These are phyloP conservation scores for Ctenodactylus gundi DNA, from an alignment of 2,113 vertebrate genomes.

Conservation along the genomic window DNA sequence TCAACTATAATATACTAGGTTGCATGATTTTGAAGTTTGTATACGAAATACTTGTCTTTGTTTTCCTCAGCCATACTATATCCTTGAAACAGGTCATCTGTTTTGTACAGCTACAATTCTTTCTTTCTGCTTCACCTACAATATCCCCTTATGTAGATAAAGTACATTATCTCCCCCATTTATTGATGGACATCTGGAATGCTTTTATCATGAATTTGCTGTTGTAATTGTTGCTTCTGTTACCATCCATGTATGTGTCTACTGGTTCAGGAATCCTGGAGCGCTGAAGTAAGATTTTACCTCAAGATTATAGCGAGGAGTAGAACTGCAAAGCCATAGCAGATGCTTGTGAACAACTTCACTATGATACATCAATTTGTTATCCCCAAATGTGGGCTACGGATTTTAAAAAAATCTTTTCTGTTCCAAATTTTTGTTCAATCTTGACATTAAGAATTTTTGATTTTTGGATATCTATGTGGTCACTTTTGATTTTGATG, in stretches of 20 bases:
- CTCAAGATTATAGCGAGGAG: not conserved
- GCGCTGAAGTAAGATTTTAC: not conserved
- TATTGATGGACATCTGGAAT: not conserved
- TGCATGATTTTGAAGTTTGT: not conserved
- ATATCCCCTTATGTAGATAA: not conserved
- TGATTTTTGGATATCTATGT: not conserved
- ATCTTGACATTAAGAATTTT: not conserved
- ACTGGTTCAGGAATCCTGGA: not conserved
- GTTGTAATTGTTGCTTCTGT: not conserved
- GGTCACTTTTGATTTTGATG: slow-evolving; percentile 5
- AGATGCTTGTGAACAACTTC: not conserved
- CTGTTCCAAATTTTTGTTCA: not conserved
- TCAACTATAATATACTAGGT: not conserved
- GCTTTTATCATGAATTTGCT: not conserved
- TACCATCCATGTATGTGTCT: not conserved
- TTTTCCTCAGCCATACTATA: not conserved
- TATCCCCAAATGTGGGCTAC: not conserved
- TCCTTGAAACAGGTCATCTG: not conserved
- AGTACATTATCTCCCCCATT: not conserved
- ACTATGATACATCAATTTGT: not conserved
- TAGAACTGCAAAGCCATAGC: not conserved
- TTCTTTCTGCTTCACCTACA: not conserved
- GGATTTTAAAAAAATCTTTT: not conserved
- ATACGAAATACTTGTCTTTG: not conserved
- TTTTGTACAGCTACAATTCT: not conserved